These are phyloP conservation scores for Ophthalmolycus amberensis DNA, from an alignment of 2,113 vertebrate species.

Conservation along the genomic window DNA sequence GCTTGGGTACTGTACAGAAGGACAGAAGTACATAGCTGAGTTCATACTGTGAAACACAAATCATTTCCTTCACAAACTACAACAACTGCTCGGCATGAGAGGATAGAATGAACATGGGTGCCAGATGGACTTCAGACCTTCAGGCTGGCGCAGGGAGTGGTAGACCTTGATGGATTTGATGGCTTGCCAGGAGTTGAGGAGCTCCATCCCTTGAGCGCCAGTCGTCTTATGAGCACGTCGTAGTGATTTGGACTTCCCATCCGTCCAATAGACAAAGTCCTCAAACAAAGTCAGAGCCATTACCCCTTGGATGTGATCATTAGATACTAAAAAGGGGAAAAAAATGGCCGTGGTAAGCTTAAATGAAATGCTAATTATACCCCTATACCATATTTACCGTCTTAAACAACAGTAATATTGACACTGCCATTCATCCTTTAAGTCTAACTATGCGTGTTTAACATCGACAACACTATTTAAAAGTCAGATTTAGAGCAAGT, in stretches of 20 bases:
- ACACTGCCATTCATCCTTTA: background rate
- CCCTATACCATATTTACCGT: background rate
- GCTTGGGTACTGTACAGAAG: conserved; percentile 88
- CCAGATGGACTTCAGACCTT: conserved; percentile 87
- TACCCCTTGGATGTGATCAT: conserved; percentile 94
- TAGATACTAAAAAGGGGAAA: conserved; percentile 89
- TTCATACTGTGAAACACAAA: conserved; percentile 33
- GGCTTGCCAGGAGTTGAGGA: conserved; percentile 97
- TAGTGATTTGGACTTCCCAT: conserved; percentile 97
- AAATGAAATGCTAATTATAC: background rate
- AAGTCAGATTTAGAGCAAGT: background rate
- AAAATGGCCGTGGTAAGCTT: conserved; percentile 44
- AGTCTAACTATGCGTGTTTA: background rate
- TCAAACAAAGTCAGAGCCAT: conserved; percentile 97
- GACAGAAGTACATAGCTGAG: conserved; percentile 33
- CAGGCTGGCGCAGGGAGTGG: conserved; percentile 95
- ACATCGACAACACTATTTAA: background rate
- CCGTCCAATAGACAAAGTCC: conserved; percentile 99
- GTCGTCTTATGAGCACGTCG: conserved; percentile 96
- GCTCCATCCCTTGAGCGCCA: conserved; percentile 88
- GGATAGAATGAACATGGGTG: conserved; percentile 12
- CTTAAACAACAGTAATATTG: background rate
- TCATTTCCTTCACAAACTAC: conserved; percentile 27
- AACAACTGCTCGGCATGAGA: conserved; percentile 18
- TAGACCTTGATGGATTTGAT: conserved; percentile 98